These are phyloP conservation scores for Bradynema listronoti DNA, from an alignment of 1,140 invertebrate species.

Conservation along the genomic window DNA sequence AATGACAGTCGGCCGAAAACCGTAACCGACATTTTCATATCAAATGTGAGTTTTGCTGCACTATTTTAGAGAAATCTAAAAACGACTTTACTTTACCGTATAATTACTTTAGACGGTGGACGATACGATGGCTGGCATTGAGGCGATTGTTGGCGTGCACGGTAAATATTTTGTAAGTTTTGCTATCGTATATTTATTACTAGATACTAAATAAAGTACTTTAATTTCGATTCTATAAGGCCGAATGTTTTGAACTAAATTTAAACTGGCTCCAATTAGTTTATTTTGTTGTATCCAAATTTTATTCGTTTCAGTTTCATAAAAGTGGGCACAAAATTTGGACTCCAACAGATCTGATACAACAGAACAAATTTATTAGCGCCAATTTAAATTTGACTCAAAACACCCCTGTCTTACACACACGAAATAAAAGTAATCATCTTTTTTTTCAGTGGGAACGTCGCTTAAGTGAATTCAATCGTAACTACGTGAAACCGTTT, in stretches of 20 bases:
- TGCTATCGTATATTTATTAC: neutral
- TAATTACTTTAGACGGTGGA: conserved; percentile 19
- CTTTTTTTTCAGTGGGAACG: conserved; percentile 32
- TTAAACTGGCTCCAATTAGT: too few relatives aligned
- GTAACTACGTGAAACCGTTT: conserved; percentile 30
- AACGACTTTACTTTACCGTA: neutral
- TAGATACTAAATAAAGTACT: too few relatives aligned
- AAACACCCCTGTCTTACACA: too few relatives aligned
- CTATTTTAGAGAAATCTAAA: neutral
- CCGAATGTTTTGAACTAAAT: too few relatives aligned
- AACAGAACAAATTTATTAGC: too few relatives aligned
- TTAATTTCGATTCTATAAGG: too few relatives aligned
- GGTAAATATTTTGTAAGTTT: conserved; percentile 28
- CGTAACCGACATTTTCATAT: conserved; percentile 25
- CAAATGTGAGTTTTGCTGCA: conserved; percentile 29
- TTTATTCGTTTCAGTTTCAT: too few relatives aligned
- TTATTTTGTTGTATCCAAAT: too few relatives aligned
- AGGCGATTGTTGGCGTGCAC: conserved; percentile 34
- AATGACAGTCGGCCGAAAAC: conserved; percentile 21
- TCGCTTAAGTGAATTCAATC: conserved; percentile 21
- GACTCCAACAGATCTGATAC: too few relatives aligned
- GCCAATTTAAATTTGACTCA: too few relatives aligned
- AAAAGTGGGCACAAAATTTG: too few relatives aligned
- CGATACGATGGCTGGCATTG: conserved; percentile 37
- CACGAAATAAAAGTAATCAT: too few relatives aligned